phyloP scores from a whole-genome alignment of 2,113 vertebrate genomes.

The Calidris pugnax region DNA sequence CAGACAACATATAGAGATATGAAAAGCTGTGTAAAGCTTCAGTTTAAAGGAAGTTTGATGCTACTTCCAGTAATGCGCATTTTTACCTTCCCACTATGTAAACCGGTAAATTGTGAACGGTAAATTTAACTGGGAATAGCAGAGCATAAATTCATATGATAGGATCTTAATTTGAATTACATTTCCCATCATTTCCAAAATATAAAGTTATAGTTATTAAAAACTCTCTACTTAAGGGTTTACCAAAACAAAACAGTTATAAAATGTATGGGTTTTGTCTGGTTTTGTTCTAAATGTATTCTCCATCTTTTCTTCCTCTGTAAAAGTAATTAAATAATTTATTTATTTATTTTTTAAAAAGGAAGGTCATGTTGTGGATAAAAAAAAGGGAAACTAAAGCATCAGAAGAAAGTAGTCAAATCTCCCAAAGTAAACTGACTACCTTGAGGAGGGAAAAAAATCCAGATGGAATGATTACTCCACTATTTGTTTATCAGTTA shows the following conservation, averaged over 20 bases:
- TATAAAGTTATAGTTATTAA: neutral
- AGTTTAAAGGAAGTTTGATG: neutral
- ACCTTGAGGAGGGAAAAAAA: neutral
- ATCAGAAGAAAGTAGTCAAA: neutral
- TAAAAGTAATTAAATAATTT: neutral
- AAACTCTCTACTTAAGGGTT: neutral
- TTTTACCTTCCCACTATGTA: neutral
- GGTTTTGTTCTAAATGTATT: neutral
- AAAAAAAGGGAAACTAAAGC: neutral
- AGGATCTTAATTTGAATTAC: neutral
- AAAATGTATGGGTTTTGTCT: neutral
- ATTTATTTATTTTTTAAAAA: neutral
- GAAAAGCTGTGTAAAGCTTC: neutral
- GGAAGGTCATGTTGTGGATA: neutral
- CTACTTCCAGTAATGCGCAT: neutral
- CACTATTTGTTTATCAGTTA: neutral
- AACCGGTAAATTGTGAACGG: neutral
- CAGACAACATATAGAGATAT: neutral
- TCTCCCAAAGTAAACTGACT: neutral
- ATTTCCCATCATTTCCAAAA: neutral
- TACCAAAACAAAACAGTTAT: neutral
- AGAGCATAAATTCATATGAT: neutral
- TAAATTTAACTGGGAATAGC: neutral
- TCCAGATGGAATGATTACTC: neutral
- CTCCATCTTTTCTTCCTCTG: neutral